Conservation (phyloP, 2,113 vertebrate species). For the Himantopus leucocephalus region DNA sequence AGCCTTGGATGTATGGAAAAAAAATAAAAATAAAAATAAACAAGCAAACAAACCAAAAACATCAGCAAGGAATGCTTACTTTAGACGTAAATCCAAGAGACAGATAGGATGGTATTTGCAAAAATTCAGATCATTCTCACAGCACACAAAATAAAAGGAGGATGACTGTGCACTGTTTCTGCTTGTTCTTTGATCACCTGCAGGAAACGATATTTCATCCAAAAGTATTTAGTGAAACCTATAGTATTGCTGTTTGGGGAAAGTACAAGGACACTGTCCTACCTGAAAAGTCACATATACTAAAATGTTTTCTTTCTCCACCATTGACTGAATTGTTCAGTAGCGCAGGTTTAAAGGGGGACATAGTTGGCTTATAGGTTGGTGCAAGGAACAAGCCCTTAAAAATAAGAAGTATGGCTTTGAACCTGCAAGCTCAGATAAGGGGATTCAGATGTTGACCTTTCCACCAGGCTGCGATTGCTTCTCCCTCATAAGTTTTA, state of each 20-base stretch:
- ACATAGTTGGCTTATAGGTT: not conserved
- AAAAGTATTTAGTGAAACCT: not conserved
- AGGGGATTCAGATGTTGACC: not conserved
- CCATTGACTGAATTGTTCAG: not conserved
- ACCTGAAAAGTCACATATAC: not conserved
- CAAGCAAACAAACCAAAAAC: not conserved
- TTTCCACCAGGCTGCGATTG: not conserved
- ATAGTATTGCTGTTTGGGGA: not conserved
- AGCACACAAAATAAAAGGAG: not conserved
- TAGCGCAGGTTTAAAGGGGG: not conserved
- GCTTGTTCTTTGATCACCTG: not conserved
- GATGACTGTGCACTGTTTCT: not conserved
- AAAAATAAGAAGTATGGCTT: not conserved
- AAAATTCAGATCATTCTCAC: not conserved
- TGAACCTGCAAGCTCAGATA: not conserved
- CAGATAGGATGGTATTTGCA: not conserved
- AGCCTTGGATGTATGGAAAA: not conserved
- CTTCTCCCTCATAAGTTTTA: not conserved
- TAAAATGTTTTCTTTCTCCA: not conserved
- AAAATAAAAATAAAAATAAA: not conserved
- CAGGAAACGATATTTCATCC: not conserved
- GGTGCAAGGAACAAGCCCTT: not conserved
- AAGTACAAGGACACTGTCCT: not conserved
- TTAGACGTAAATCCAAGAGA: not conserved
- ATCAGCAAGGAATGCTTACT: not conserved